Percentiles rank a stretch among this genome's conserved stretches.
Conservation (phyloP, 2,888 invertebrate genomes). For the Drosophila atripex region DNA sequence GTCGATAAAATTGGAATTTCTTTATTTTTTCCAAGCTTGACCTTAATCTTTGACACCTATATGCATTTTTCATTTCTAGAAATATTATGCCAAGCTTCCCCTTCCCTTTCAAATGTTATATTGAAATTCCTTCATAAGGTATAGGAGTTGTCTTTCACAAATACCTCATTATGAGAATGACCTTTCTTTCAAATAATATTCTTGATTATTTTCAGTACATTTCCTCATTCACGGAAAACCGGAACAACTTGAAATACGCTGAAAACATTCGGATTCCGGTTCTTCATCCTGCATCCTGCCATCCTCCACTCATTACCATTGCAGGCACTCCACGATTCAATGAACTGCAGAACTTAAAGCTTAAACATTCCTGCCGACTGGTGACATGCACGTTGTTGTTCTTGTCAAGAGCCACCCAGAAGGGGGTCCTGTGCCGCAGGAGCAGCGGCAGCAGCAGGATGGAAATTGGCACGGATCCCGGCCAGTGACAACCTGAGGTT, state of each 20-base stretch:
- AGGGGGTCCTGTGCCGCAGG: background rate
- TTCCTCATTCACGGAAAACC: background rate
- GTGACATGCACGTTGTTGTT: conserved; percentile 26
- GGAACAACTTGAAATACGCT: conserved; percentile 22
- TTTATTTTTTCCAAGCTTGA: conserved; percentile 6
- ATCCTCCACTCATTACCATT: conserved; percentile 16
- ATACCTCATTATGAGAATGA: too few relatives aligned
- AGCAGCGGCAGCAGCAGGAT: conserved; percentile 11
- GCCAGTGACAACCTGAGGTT: conserved; percentile 47
- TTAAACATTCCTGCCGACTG: conserved; percentile 27
- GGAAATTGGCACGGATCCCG: conserved; percentile 25
- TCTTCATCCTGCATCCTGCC: background rate
- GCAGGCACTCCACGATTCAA: conserved; percentile 31
- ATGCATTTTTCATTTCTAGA: conserved; percentile 4
- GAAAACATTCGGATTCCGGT: conserved; percentile 13
- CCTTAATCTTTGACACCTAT: conserved; percentile 4
- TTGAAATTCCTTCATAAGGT: background rate
- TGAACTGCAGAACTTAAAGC: conserved; percentile 31
- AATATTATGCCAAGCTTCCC: background rate
- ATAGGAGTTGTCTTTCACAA: background rate
- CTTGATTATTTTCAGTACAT: background rate
- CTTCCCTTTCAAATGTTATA: too few relatives aligned
- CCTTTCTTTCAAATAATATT: background rate
- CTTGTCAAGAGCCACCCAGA: conserved; percentile 12
- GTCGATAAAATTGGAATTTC: conserved; percentile 55